Evolutionary conservation across 2,888 invertebrate genomes (phyloP).

Genomic region (Drosophila sordidula): DNA sequence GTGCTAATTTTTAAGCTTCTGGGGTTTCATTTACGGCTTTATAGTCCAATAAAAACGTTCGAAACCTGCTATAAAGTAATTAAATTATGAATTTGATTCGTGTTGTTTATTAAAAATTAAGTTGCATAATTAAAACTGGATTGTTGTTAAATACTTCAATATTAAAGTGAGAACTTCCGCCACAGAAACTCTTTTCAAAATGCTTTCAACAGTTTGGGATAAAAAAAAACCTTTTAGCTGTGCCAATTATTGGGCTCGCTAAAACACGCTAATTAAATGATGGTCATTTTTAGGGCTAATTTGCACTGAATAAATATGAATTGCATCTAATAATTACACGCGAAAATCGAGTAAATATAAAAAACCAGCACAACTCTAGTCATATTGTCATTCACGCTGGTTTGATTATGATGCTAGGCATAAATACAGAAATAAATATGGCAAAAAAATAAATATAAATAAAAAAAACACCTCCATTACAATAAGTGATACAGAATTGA

Average conservation of each 20-base stretch:
- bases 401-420: constrained; percentile 9
- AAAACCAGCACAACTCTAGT: constrained; percentile 12
- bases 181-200: not conserved
- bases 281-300: constrained; percentile 21
- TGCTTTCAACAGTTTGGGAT: constrained; percentile 4
- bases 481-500: constrained; percentile 43
- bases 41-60: constrained; percentile 6
- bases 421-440: constrained; percentile 17
- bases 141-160: constrained; percentile 2
- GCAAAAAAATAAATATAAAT: not conserved
- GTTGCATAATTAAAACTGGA: constrained; percentile 31
- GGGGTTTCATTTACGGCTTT: constrained; percentile 33
- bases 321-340: constrained; percentile 57
- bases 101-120: constrained; percentile 20
- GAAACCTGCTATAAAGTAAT: constrained; percentile 25
- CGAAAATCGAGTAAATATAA: constrained; percentile 34
- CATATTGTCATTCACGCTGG: constrained; percentile 14
- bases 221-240: constrained; percentile 39
- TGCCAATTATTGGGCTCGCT: constrained; percentile 26
- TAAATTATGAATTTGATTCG: constrained; percentile 31
- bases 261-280: constrained; percentile 31
- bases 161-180: constrained; percentile 18
- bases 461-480: constrained; percentile 36
- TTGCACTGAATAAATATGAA: constrained; percentile 31
- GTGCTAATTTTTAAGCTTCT: constrained; percentile 38